Evolutionary conservation across 2,797 vertebrate genomes (phyloP).

Genomic region (Danio albolineatus): DNA sequence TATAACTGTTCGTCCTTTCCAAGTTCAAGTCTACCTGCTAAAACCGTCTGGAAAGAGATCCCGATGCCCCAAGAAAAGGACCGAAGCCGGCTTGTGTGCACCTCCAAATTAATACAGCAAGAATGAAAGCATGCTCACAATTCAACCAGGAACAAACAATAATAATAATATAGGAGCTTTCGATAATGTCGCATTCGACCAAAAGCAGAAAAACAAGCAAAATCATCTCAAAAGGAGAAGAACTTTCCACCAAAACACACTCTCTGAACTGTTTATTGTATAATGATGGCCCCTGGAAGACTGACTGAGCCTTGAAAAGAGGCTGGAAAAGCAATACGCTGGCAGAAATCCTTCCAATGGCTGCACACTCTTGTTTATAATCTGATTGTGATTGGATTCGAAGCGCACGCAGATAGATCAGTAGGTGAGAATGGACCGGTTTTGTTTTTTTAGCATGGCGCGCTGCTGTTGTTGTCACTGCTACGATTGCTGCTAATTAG

Average conservation of each 20-base stretch:
- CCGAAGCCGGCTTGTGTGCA: conserved; percentile 66
- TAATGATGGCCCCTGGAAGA: not conserved
- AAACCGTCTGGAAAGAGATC: conserved; percentile 38
- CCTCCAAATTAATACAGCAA: conserved; percentile 56
- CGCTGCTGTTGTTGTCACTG: conserved; percentile 81
- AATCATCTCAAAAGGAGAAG: conserved; percentile 12
- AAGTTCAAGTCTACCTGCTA: conserved; percentile 67
- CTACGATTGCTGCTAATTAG: conserved; percentile 87
- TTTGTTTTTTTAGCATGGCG: conserved; percentile 79
- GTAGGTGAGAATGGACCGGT: conserved; percentile 62
- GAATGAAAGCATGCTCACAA: conserved; percentile 48
- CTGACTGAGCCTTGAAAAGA: too few species aligned
- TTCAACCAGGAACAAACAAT: conserved; percentile 31
- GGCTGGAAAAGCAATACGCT: too few species aligned
- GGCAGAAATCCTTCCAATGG: not conserved
- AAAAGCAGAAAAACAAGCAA: conserved; percentile 69
- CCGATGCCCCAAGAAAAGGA: conserved; percentile 54
- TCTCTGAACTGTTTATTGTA: not conserved
- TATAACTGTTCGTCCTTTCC: conserved; percentile 82
- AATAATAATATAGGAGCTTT: conserved; percentile 64
- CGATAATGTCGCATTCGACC: conserved; percentile 64
- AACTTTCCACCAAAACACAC: conserved; percentile 44
- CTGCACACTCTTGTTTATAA: not conserved
- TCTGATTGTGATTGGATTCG: not conserved
- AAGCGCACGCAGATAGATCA: conserved; percentile 1